phyloP scores from a whole-genome alignment of 2,113 vertebrate genomes.

The Hippopotamus amphibius region DNA sequence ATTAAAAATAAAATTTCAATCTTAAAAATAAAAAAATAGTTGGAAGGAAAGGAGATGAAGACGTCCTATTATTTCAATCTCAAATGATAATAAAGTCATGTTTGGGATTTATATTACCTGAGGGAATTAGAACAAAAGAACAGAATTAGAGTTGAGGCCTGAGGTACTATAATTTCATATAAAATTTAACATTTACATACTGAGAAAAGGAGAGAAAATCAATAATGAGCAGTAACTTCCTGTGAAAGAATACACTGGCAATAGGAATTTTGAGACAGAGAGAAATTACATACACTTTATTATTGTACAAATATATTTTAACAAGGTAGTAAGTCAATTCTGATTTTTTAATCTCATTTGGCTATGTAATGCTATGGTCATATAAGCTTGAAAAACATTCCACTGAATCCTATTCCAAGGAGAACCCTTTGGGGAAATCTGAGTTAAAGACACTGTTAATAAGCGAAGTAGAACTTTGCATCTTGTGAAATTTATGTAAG shows the following conservation, averaged over 20 bases:
- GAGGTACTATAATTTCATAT: slow-evolving; percentile 41
- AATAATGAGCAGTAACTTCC: slow-evolving; percentile 6
- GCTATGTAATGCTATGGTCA: neutral
- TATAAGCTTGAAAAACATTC: neutral
- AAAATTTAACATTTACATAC: slow-evolving; percentile 61
- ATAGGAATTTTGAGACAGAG: slow-evolving; percentile 29
- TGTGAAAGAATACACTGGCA: slow-evolving; percentile 1
- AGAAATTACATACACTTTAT: slow-evolving; percentile 40
- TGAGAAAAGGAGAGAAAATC: slow-evolving; percentile 23
- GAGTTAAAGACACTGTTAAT: neutral
- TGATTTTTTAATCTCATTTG: slow-evolving; percentile 41
- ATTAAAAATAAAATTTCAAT: slow-evolving; percentile 55
- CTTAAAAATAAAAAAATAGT: neutral
- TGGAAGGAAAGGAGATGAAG: neutral
- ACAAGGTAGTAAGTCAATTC: neutral
- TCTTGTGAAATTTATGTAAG: neutral
- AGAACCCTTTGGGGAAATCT: neutral
- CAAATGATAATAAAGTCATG: slow-evolving; percentile 49
- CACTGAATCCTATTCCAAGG: neutral
- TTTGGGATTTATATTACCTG: slow-evolving; percentile 43
- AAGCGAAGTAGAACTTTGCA: neutral
- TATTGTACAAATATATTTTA: slow-evolving; percentile 16
- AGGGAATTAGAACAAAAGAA: slow-evolving; percentile 42
- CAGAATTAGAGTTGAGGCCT: slow-evolving; percentile 11
- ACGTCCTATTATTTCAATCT: slow-evolving; percentile 27